Evolutionary conservation across 2,888 invertebrate genomes (phyloP).

Genomic region (Metallyticus violacea): DNA sequence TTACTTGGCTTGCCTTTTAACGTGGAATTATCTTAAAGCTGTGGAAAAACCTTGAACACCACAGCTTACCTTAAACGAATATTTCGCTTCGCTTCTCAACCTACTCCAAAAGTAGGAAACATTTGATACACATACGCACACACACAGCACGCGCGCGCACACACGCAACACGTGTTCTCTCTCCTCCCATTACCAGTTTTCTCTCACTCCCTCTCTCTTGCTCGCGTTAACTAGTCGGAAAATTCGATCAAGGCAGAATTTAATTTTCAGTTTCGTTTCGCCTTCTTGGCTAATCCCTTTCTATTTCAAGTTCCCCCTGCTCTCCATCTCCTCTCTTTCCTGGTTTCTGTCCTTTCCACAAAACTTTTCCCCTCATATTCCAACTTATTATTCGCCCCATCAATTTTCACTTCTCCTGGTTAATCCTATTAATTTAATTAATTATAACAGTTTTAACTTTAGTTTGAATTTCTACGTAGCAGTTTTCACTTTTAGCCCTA

Average conservation of each 20-base stretch:
- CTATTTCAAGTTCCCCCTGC: not conserved
- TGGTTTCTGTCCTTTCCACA: not conserved
- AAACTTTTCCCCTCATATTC: not conserved
- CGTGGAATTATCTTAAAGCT: too few relatives aligned
- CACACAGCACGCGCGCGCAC: too few relatives aligned
- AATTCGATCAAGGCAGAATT: not conserved
- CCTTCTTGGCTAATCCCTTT: not conserved
- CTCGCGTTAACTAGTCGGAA: not conserved
- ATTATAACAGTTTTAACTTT: not conserved
- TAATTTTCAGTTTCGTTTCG: not conserved
- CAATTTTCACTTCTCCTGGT: not conserved
- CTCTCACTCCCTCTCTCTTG: not conserved
- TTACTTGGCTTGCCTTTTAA: too few relatives aligned
- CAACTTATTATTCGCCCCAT: not conserved
- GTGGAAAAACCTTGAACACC: too few relatives aligned
- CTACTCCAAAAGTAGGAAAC: too few relatives aligned
- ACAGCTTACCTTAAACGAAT: not conserved
- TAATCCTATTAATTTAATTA: not conserved
- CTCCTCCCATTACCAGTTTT: too few relatives aligned
- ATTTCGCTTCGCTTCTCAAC: not conserved
- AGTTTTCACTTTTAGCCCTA: not conserved
- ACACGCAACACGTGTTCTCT: not conserved
- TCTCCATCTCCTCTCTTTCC: not conserved
- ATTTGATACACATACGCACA: not conserved
- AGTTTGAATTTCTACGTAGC: not conserved